Conservation (phyloP, 2,888 invertebrate species). For the Meteorus colon region DNA sequence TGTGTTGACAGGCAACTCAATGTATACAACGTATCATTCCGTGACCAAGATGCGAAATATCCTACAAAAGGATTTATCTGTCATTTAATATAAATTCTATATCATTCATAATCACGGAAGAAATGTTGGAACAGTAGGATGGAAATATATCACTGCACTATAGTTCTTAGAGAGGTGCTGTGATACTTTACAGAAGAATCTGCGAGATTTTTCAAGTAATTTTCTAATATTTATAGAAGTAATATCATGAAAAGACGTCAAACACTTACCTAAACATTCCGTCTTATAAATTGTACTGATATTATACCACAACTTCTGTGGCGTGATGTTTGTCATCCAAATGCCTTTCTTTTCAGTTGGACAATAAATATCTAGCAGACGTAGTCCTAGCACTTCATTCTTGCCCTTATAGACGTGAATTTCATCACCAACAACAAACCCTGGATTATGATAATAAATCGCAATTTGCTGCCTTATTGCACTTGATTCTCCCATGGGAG, state of each 20-base stretch:
- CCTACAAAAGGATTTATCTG: background rate
- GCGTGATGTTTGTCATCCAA: background rate
- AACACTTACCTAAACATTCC: constrained; percentile 3
- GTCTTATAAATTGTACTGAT: background rate
- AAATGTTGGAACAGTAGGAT: background rate
- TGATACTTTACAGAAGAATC: too few species aligned
- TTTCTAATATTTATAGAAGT: too few species aligned
- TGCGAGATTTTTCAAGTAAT: too few species aligned
- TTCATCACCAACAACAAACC: background rate
- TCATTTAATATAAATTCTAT: background rate
- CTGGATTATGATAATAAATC: background rate
- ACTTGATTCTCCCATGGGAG: background rate
- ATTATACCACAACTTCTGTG: background rate
- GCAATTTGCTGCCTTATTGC: background rate
- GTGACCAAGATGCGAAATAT: constrained; percentile 16
- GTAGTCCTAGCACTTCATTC: background rate
- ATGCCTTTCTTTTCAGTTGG: background rate
- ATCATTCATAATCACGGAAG: background rate
- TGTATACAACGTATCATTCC: background rate
- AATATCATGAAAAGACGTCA: too few species aligned
- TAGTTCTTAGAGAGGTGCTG: too few species aligned
- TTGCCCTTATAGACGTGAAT: background rate
- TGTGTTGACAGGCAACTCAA: background rate
- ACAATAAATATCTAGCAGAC: background rate
- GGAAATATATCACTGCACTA: too few species aligned